Base-by-base conservation (phyloP, 2,797 vertebrate genomes). In the Valencia hispanica region DNA sequence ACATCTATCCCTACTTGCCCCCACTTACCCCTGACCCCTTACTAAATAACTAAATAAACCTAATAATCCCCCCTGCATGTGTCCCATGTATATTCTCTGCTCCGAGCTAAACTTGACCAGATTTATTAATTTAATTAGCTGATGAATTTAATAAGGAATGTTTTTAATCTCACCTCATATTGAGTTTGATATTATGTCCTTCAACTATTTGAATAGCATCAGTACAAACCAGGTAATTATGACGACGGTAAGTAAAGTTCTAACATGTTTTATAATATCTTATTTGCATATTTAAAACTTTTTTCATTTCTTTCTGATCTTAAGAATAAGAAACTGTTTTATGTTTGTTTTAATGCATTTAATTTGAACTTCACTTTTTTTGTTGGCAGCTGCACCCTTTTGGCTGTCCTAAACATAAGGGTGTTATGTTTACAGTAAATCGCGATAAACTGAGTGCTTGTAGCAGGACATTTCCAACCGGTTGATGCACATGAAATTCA, bases 31-130 rank as follows among this genome's bases (percentile, higher is more conserved):
- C n/a, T n/a, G n/a, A n/a, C n/a, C n/a, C n/a, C n/a, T n/a, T n/a
- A n/a, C n/a, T n/a, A n/a, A n/a, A n/a, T 84, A 48, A 79, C 87
- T 81, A 87, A 87, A 79, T 55, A 57, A 71, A 34, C 92, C 90
- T 94, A 94, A 95, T 91, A 69, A 68, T 41, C 25, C 25, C 25
- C 39, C 30, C 86, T 93, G 94, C 94, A 95, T 94, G 94, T 41
- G 34, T 34, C 80, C 79, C 48, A 30, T 72, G 43, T 80, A 65
- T 32, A 70, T 83, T 86, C 72, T 84, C 74, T 88, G 68, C 53
- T 89, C 88, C 39, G 70, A 57, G 70, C 70, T 77, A 75, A 85
- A 75, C 47, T 39, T 76, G 1, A 57, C n/a, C 14, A 69, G 43
- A 68, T 77, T 17, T 51, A 83, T 80, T 87, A 53, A 74, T 66